phyloP scores from a whole-genome alignment of 2,797 vertebrate species.

The Phaenicophaeus curvirostris region DNA sequence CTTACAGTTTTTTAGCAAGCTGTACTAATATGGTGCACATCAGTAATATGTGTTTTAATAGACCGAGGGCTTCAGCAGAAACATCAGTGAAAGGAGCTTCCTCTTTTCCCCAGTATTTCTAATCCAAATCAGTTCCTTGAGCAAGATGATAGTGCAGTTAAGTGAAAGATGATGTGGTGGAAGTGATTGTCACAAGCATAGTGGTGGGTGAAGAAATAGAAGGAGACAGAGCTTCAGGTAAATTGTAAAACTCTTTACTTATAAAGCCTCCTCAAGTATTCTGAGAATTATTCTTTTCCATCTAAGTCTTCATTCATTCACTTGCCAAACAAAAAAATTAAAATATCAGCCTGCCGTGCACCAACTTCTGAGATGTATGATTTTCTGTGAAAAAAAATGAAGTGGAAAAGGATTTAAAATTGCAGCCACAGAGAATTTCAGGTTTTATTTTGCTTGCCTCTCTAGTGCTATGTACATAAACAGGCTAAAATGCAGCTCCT shows the following conservation, averaged over 20 bases:
- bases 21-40: neutral
- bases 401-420: neutral
- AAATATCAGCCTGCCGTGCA: neutral
- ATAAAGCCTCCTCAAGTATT: neutral
- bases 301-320: neutral
- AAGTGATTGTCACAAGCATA: neutral
- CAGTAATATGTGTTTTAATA: neutral
- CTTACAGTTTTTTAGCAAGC: neutral
- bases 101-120: neutral
- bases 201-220: neutral
- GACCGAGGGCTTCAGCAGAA: neutral
- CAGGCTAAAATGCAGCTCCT: neutral
- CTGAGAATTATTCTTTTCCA: neutral
- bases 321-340: neutral
- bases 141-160: neutral
- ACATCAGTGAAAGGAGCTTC: neutral
- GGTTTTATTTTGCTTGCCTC: neutral
- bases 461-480: neutral
- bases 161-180: neutral
- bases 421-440: neutral
- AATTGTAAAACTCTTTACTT: neutral
- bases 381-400: neutral
- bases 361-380: neutral
- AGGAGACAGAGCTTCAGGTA: neutral
- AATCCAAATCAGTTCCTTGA: neutral